These are phyloP conservation scores for Avahi laniger DNA, from an alignment of 2,797 vertebrate genomes.

Conservation along the genomic window DNA sequence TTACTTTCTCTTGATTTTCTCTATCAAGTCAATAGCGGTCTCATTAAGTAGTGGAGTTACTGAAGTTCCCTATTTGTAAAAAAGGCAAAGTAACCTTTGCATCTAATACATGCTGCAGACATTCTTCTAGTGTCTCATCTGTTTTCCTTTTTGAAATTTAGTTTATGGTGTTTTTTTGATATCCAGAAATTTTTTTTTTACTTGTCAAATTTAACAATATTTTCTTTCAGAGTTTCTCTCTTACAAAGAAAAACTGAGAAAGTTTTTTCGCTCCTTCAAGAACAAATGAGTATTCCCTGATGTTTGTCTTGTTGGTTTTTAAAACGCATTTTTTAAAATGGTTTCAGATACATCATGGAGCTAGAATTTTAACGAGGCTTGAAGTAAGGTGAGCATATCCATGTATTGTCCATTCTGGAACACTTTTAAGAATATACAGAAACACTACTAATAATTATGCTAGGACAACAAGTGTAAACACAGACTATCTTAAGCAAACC, in stretches of 20 bases:
- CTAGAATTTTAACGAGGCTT: conserved; percentile 11
- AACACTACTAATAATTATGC: not conserved
- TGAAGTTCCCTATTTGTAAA: conserved; percentile 24
- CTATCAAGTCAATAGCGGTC: conserved; percentile 2
- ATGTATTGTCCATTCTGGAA: not conserved
- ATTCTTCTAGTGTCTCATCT: not conserved
- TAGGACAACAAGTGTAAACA: not conserved
- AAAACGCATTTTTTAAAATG: not conserved
- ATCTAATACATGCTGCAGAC: not conserved
- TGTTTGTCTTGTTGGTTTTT: not conserved
- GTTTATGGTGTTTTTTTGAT: not conserved
- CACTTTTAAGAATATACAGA: not conserved
- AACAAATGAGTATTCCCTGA: not conserved
- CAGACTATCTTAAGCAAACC: not conserved
- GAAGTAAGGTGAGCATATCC: not conserved
- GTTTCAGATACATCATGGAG: not conserved
- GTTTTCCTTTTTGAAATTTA: not conserved
- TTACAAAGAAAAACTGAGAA: conserved; percentile 28
- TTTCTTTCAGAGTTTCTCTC: conserved; percentile 12
- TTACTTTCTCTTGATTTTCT: conserved; percentile 27
- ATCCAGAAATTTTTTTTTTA: conserved; percentile 4
- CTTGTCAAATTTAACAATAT: not conserved
- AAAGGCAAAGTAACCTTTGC: not conserved
- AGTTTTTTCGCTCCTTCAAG: not conserved
- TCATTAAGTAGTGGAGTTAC: not conserved